Conservation (phyloP, 2,797 vertebrate genomes). For the Anguilla obscura region DNA sequence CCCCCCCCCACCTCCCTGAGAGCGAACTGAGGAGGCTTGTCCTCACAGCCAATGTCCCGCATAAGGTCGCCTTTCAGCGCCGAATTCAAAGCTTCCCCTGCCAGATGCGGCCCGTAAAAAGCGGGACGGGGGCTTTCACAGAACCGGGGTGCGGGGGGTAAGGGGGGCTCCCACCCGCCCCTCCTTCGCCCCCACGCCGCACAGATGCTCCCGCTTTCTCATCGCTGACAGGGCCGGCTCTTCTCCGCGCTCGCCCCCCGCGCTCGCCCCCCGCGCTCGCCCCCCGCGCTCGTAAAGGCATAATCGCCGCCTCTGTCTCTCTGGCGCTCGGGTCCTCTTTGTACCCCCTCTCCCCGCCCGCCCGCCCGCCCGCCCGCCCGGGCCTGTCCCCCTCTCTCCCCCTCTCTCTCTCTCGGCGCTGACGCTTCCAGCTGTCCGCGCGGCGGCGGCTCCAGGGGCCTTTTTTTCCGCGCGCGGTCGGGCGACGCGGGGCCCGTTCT, state of each 20-base stretch:
- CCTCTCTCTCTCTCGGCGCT: background rate
- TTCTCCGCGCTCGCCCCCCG: background rate
- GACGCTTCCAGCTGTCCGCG: background rate
- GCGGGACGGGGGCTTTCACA: background rate
- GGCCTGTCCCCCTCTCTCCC: background rate
- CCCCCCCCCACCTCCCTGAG: background rate
- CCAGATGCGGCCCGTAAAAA: background rate
- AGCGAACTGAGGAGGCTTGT: background rate
- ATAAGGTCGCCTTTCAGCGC: constrained; percentile 11
- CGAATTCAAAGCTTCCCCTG: background rate
- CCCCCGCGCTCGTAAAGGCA: background rate
- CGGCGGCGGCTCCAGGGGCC: background rate
- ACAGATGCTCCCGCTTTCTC: background rate
- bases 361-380: background rate
- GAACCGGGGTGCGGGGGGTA: background rate
- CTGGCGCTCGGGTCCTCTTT: background rate
- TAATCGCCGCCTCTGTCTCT: constrained; percentile 13
- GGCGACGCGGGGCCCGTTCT: background rate
- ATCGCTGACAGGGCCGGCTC: background rate
- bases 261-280: background rate
- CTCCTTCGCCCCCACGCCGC: background rate
- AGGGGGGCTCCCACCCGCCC: background rate
- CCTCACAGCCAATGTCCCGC: background rate
- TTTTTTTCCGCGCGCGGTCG: background rate
- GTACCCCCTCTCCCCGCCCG: background rate